Conservation (phyloP, 2,797 vertebrate species). For the Parotocinclus haroldoi region DNA sequence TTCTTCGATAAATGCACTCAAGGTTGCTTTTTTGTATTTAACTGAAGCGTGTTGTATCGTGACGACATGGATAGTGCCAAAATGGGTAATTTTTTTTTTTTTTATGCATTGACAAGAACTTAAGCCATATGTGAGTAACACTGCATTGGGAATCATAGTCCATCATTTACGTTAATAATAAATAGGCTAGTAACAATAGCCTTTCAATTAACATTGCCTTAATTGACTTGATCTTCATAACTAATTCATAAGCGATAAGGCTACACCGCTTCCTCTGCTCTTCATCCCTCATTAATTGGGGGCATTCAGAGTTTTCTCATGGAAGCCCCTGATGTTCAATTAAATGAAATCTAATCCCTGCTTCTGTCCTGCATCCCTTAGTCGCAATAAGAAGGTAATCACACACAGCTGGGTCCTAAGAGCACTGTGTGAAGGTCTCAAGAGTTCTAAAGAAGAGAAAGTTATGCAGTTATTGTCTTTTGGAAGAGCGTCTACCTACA, state of each 20-base stretch:
- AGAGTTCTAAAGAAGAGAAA: too few relatives aligned
- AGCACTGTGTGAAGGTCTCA: conserved; percentile 2
- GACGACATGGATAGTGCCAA: too few relatives aligned
- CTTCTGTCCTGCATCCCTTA: neutral
- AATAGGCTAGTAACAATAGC: neutral
- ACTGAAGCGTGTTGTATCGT: too few relatives aligned
- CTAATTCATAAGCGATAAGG: conserved; percentile 24
- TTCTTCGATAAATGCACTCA: too few relatives aligned
- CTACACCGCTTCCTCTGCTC: conserved; percentile 4
- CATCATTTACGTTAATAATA: neutral
- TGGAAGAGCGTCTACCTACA: neutral
- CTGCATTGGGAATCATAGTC: too few relatives aligned
- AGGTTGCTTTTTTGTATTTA: too few relatives aligned
- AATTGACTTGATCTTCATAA: conserved; percentile 7
- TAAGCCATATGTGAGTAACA: too few relatives aligned
- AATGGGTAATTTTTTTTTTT: too few relatives aligned
- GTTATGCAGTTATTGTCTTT: too few relatives aligned
- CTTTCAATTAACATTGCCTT: conserved; percentile 3
- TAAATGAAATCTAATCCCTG: neutral
- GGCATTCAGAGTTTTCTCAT: neutral
- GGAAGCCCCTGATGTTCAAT: neutral
- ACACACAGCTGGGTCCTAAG: neutral
- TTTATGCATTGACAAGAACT: too few relatives aligned
- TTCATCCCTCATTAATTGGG: conserved; percentile 11
- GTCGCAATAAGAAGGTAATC: neutral